Conservation (phyloP, 2,113 vertebrate genomes). For the Chrysemys picta region DNA sequence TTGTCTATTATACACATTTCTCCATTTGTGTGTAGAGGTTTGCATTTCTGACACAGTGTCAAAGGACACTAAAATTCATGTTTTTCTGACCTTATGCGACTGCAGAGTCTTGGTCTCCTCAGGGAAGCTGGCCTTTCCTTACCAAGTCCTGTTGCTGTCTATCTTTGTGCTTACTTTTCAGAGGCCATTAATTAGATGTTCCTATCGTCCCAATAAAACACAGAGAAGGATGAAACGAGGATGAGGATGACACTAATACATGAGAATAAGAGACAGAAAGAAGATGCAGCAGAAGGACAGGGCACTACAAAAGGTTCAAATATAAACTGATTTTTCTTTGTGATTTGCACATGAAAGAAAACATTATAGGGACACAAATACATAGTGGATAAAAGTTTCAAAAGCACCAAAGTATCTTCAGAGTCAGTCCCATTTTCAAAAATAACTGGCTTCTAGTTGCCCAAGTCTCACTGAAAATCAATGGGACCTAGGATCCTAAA, state of each 20-base stretch:
- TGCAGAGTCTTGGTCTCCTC: background rate
- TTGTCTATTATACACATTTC: background rate
- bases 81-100: constrained; percentile 10
- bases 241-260: background rate
- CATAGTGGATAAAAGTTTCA: background rate
- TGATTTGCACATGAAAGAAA: background rate
- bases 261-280: background rate
- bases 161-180: background rate
- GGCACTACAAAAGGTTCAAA: background rate
- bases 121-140: background rate
- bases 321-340: background rate
- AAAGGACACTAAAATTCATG: background rate
- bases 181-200: background rate
- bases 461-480: background rate
- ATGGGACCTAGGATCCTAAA: background rate
- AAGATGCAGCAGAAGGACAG: background rate
- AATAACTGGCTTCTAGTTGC: background rate
- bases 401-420: constrained; percentile 2
- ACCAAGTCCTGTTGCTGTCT: background rate
- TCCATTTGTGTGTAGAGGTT: background rate
- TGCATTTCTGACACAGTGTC: background rate
- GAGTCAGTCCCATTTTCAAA: background rate
- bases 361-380: fast-evolving
- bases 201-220: background rate
- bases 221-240: background rate